Percentiles rank a stretch among this genome's conserved stretches.
Evolutionary conservation across 2,888 invertebrate genomes (phyloP).

Genomic region (Shargacucullia verbasci): DNA sequence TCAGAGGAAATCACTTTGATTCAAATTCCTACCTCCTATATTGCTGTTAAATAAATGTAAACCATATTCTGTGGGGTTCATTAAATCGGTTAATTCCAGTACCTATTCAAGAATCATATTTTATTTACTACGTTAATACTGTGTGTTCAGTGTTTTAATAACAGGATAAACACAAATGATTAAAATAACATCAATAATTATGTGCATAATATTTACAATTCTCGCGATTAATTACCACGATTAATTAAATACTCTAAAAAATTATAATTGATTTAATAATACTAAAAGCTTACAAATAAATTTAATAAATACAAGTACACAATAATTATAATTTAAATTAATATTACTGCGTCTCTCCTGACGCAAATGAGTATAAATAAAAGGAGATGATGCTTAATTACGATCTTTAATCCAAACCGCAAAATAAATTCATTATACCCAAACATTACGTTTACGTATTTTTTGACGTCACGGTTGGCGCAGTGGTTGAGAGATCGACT

Average conservation of each 20-base stretch:
- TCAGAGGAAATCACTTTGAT: too few relatives aligned
- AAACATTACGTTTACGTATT: too few relatives aligned
- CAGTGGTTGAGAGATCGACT: too few relatives aligned
- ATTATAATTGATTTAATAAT: slow-evolving; percentile 10
- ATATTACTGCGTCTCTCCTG: background rate
- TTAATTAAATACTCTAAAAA: slow-evolving; percentile 1
- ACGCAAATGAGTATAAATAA: slow-evolving; percentile 18
- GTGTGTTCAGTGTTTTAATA: slow-evolving; percentile 15
- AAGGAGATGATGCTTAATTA: slow-evolving; percentile 3
- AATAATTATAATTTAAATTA: too few relatives aligned
- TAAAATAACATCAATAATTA: background rate
- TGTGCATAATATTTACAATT: slow-evolving; percentile 18
- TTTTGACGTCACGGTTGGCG: too few relatives aligned
- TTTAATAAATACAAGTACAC: background rate
- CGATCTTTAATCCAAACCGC: background rate
- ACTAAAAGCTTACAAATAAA: slow-evolving; percentile 6
- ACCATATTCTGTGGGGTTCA: too few relatives aligned
- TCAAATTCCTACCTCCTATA: too few relatives aligned
- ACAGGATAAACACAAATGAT: slow-evolving; percentile 18
- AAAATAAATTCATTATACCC: background rate
- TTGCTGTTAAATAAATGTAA: too few relatives aligned
- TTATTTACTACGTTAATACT: slow-evolving; percentile 15
- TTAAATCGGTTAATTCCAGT: too few relatives aligned
- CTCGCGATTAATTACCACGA: slow-evolving; percentile 13
- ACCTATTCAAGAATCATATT: too few relatives aligned